These are phyloP conservation scores for Anthonomus grandis DNA, from an alignment of 1,140 invertebrate genomes.

Conservation along the genomic window DNA sequence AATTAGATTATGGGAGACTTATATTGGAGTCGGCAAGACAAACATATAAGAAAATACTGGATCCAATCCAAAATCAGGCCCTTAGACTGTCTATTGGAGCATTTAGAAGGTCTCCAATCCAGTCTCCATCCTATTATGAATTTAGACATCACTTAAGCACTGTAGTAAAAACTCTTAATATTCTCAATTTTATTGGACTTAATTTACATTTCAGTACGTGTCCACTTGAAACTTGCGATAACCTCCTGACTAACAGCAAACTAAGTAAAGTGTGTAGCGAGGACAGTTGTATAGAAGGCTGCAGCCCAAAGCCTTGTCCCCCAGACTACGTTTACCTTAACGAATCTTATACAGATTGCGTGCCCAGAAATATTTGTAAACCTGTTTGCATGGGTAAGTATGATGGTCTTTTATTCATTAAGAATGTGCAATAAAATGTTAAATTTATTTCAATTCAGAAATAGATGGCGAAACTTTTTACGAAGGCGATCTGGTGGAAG, in stretches of 20 bases:
- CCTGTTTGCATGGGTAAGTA: slow-evolving; percentile 58
- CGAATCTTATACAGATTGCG: slow-evolving; percentile 64
- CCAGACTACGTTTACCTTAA: slow-evolving; percentile 69
- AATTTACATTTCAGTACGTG: slow-evolving; percentile 63
- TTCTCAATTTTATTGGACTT: too few species aligned
- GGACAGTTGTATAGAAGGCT: slow-evolving; percentile 78
- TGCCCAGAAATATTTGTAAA: slow-evolving; percentile 67
- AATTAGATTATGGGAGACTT: too few species aligned
- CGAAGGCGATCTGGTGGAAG: slow-evolving; percentile 73
- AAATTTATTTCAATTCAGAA: slow-evolving; percentile 37
- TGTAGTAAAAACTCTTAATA: too few species aligned
- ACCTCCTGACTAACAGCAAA: slow-evolving; percentile 61
- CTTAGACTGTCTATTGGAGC: too few species aligned
- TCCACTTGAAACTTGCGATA: slow-evolving; percentile 79
- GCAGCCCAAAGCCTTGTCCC: slow-evolving; percentile 68
- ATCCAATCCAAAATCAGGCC: too few species aligned
- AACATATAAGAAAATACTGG: too few species aligned
- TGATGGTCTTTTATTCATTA: background rate
- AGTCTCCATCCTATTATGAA: too few species aligned
- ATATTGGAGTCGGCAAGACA: too few species aligned
- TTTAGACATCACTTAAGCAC: too few species aligned
- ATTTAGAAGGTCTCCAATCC: too few species aligned
- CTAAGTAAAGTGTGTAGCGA: slow-evolving; percentile 61
- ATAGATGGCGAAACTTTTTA: slow-evolving; percentile 63
- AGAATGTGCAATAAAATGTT: background rate